Evolutionary conservation across 1,140 invertebrate genomes (phyloP).

Genomic region (Drosophila saltans): DNA sequence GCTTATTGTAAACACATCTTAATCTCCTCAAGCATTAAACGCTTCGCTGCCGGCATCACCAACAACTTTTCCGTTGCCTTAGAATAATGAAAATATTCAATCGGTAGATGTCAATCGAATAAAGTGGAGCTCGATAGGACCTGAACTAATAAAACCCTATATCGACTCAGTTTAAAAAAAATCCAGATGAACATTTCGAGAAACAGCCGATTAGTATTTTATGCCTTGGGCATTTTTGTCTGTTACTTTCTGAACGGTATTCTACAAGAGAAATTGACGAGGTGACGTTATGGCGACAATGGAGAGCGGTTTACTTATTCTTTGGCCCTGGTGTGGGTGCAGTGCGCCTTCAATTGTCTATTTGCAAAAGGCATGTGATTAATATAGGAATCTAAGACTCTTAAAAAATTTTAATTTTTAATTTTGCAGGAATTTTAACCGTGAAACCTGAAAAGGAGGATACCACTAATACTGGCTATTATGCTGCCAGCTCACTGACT

Average conservation of each 20-base stretch:
- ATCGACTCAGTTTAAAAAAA: no score
- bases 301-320: slow-evolving; percentile 94
- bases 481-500: slow-evolving; percentile 91
- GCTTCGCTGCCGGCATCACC: no score
- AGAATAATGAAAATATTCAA: no score
- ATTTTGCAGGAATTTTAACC: slow-evolving; percentile 61
- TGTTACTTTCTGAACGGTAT: slow-evolving; percentile 96
- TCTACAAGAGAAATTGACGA: slow-evolving; percentile 96
- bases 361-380: slow-evolving; percentile 93
- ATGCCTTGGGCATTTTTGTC: slow-evolving; percentile 93
- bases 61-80: no score
- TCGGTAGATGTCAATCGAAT: no score
- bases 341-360: slow-evolving; percentile 94
- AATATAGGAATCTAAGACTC: no score
- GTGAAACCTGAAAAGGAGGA: slow-evolving; percentile 88
- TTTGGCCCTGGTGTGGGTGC: slow-evolving; percentile 92
- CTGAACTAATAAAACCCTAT: no score
- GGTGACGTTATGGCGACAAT: slow-evolving; percentile 91
- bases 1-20: no score
- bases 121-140: no score
- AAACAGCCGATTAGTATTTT: slow-evolving; percentile 83
- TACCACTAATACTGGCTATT: slow-evolving; percentile 89
- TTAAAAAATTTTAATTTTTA: no score
- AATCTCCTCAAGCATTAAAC: no score
- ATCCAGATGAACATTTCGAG: slow-evolving; percentile 63